Evolutionary conservation across 2,113 vertebrate species (phyloP).

Genomic region (Notothenia rossii): DNA sequence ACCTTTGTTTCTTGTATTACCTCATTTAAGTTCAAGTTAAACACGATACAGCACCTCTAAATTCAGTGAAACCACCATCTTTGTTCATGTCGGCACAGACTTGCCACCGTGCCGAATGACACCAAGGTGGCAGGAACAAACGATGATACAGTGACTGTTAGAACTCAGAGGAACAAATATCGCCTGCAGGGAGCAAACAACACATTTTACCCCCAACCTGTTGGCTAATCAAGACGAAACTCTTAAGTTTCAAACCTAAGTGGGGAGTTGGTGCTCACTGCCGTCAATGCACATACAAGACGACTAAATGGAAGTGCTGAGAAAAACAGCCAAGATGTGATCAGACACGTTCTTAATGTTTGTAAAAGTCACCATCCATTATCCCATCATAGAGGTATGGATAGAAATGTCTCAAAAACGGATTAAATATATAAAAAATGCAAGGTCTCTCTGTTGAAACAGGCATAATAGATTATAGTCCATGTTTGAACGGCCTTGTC

Average conservation of each 20-base stretch:
- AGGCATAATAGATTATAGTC: not conserved
- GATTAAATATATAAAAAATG: not conserved
- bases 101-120: slow-evolving; percentile 5
- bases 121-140: slow-evolving; percentile 39
- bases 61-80: not conserved
- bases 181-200: slow-evolving; percentile 41
- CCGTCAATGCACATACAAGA: slow-evolving; percentile 1
- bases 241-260: slow-evolving; percentile 3
- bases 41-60: rapidly evolving
- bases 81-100: slow-evolving; percentile 8
- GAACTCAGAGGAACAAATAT: slow-evolving; percentile 48
- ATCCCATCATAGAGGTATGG: not conserved
- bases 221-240: slow-evolving; percentile 35
- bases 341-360: not conserved
- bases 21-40: not conserved
- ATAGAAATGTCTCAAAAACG: not conserved
- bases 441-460: not conserved
- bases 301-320: not conserved
- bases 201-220: slow-evolving; percentile 17
- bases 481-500: not conserved
- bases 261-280: not conserved
- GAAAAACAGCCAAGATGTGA: not conserved
- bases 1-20: not conserved
- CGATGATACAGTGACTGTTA: slow-evolving; percentile 30
- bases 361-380: not conserved